phyloP scores from a whole-genome alignment of 2,113 vertebrate genomes.

The Toxotes jaculatrix region DNA sequence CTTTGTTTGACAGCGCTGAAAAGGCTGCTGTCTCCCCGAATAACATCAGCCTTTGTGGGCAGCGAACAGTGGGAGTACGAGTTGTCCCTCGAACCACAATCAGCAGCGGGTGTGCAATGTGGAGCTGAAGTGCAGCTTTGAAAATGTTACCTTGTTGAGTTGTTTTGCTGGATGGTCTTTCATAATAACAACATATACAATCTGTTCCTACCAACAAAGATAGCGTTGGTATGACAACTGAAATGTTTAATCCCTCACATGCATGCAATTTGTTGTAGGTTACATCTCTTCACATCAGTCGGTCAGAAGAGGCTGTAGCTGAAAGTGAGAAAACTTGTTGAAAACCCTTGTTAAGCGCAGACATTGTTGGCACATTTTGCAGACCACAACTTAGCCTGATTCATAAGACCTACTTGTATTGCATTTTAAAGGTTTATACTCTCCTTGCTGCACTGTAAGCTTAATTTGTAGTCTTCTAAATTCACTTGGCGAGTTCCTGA shows the following conservation, averaged over 20 bases:
- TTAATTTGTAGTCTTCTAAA: slow-evolving; percentile 44
- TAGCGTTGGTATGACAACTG: not conserved
- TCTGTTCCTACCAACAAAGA: no score
- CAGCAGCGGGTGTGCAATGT: slow-evolving; percentile 43
- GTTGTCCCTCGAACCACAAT: slow-evolving; percentile 20
- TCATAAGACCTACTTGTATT: not conserved
- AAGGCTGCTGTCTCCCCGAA: slow-evolving; percentile 68
- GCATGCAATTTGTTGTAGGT: not conserved
- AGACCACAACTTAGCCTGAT: not conserved
- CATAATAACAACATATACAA: not conserved
- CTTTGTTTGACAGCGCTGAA: slow-evolving; percentile 66
- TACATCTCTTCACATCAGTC: not conserved
- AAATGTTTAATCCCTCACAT: not conserved
- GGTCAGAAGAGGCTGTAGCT: not conserved
- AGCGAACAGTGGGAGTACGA: slow-evolving; percentile 52
- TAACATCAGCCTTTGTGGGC: slow-evolving; percentile 67
- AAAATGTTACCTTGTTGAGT: not conserved
- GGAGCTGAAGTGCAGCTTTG: slow-evolving; percentile 16
- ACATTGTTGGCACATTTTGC: not conserved
- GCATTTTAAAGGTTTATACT: slow-evolving; percentile 9
- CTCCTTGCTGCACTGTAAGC: slow-evolving; percentile 12
- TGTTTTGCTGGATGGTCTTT: slow-evolving; percentile 18
- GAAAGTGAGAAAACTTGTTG: not conserved
- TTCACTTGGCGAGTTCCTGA: slow-evolving; percentile 18
- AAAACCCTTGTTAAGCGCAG: slow-evolving; percentile 3